Evolutionary conservation across 2,113 vertebrate genomes (phyloP).

Genomic region (Paracanthobrama guichenoti): DNA sequence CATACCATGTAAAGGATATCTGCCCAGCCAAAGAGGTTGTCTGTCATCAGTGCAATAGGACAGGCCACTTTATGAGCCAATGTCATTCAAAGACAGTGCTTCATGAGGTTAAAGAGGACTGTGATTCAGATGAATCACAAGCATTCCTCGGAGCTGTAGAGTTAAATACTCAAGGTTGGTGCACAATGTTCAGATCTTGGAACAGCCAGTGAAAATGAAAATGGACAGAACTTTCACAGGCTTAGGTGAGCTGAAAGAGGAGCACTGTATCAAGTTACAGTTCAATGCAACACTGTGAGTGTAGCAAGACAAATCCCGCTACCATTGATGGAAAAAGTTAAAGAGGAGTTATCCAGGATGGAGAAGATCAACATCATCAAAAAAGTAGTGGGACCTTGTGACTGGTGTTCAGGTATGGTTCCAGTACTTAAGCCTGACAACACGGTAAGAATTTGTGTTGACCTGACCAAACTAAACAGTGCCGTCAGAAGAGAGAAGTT

Average conservation of each 20-base stretch:
- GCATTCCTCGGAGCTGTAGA: neutral
- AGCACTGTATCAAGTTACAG: neutral
- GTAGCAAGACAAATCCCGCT: neutral
- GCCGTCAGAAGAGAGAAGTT: too few species aligned
- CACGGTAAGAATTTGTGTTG: too few species aligned
- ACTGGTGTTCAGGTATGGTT: too few species aligned
- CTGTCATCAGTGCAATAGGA: neutral
- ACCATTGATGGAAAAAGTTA: neutral
- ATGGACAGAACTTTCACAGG: conserved; percentile 12
- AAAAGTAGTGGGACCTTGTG: too few species aligned
- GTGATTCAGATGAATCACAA: neutral
- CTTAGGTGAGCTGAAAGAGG: conserved; percentile 7
- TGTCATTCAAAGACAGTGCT: neutral
- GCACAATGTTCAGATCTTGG: neutral
- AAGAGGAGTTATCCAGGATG: neutral
- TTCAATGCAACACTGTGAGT: neutral
- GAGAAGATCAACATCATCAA: neutral
- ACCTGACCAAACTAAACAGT: too few species aligned
- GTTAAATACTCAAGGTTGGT: neutral
- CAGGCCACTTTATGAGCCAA: neutral
- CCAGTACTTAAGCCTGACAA: too few species aligned
- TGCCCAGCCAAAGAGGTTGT: neutral
- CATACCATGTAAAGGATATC: conserved; percentile 4
- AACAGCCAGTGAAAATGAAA: neutral
- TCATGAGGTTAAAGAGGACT: neutral